These are phyloP conservation scores for Plagodis pulveraria DNA, from an alignment of 2,888 invertebrate species.

Conservation along the genomic window DNA sequence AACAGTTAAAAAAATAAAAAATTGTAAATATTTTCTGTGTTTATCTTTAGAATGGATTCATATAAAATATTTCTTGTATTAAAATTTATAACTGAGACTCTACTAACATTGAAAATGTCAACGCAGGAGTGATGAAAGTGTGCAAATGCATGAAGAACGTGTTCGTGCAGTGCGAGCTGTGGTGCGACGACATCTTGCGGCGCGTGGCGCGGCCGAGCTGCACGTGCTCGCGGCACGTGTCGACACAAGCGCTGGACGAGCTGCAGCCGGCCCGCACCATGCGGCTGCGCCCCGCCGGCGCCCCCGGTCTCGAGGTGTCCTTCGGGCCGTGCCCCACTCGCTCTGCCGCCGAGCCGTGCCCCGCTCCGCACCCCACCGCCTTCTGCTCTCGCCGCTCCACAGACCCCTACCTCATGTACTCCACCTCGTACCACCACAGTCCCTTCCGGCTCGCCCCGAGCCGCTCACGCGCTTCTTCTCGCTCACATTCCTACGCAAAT, in stretches of 20 bases:
- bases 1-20: too few species aligned
- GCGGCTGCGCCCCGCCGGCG: background rate
- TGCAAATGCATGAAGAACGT: constrained; percentile 78
- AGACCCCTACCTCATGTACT: background rate
- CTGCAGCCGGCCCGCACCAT: constrained; percentile 27
- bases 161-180: constrained; percentile 74
- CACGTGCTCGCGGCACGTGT: constrained; percentile 66
- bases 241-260: constrained; percentile 56
- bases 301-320: background rate
- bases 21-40: too few species aligned
- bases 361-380: constrained; percentile 31
- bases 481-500: constrained; percentile 3
- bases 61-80: too few species aligned
- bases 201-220: constrained; percentile 66
- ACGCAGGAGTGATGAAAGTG: constrained; percentile 63
- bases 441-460: background rate
- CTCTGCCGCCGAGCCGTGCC: constrained; percentile 43
- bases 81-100: too few species aligned
- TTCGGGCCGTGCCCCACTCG: background rate
- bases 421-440: background rate
- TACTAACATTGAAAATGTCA: too few species aligned
- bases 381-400: constrained; percentile 10
- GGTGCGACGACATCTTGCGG: constrained; percentile 73
- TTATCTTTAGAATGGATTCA: too few species aligned
- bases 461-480: background rate